Evolutionary conservation across 92 coral and sea anemone species (phyloP).

Genomic region (Scolanthus callimorphus): DNA sequence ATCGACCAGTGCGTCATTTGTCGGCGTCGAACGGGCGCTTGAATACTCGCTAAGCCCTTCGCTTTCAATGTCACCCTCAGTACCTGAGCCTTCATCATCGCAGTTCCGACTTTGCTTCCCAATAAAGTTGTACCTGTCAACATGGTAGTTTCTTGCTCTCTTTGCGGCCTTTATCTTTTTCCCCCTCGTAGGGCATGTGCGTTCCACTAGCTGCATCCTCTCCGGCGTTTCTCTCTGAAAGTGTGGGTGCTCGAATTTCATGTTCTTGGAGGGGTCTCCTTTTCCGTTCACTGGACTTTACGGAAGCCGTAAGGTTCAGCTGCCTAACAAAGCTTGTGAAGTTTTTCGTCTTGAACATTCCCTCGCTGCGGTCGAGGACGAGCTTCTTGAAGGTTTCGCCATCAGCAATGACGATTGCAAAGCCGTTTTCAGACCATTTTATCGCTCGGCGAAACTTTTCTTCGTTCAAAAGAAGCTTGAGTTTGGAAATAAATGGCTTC

Average conservation of each 20-base stretch:
- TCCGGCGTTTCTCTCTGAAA: slow-evolving; percentile 91
- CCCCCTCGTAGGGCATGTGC: slow-evolving; percentile 87
- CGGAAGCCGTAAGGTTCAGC: slow-evolving; percentile 92
- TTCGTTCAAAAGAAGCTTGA: slow-evolving; percentile 89
- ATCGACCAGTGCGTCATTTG: slow-evolving; percentile 35
- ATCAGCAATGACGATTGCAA: slow-evolving; percentile 93
- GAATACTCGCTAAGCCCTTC: slow-evolving; percentile 38
- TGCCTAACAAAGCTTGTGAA: slow-evolving; percentile 98
- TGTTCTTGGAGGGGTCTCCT: slow-evolving; percentile 97
- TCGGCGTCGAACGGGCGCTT: slow-evolving; percentile 48
- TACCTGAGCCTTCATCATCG: slow-evolving; percentile 18
- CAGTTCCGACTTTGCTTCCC: slow-evolving; percentile 9
- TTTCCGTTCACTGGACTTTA: slow-evolving; percentile 93
- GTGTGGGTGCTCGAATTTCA: slow-evolving; percentile 93
- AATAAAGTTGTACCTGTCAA: slow-evolving; percentile 7
- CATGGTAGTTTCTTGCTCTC: slow-evolving; percentile 27
- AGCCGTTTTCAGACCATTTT: slow-evolving; percentile 93
- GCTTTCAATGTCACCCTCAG: slow-evolving; percentile 22
- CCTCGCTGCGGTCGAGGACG: slow-evolving; percentile 95
- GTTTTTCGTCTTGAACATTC: slow-evolving; percentile 97
- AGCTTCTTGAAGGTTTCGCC: slow-evolving; percentile 96
- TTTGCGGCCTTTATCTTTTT: slow-evolving; percentile 57
- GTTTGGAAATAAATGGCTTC: slow-evolving; percentile 95
- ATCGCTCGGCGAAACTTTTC: slow-evolving; percentile 95
- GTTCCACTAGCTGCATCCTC: slow-evolving; percentile 89